These are phyloP conservation scores for Anoplophora glabripennis DNA, from an alignment of 1,140 invertebrate species.

Conservation along the genomic window DNA sequence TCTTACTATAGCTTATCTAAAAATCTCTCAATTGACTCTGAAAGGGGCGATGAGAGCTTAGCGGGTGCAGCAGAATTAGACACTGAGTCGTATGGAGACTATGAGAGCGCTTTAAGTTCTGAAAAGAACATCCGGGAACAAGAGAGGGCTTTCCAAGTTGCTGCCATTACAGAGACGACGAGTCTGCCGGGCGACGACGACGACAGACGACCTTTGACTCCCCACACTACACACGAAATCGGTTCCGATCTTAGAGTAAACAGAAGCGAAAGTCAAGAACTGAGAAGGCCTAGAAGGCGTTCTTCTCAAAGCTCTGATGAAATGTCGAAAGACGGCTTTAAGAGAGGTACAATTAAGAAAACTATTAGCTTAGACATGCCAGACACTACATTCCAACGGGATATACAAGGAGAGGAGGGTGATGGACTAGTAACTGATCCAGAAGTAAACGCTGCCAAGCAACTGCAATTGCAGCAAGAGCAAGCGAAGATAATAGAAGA, in stretches of 20 bases:
- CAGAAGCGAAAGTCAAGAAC: constrained; percentile 41
- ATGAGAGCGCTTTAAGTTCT: constrained; percentile 60
- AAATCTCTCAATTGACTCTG: constrained; percentile 44
- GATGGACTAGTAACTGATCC: constrained; percentile 50
- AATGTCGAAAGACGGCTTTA: constrained; percentile 45
- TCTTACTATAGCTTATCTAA: constrained; percentile 47
- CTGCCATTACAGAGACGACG: constrained; percentile 43
- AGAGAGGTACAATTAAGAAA: constrained; percentile 38
- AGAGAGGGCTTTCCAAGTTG: constrained; percentile 45
- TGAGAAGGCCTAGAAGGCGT: constrained; percentile 47
- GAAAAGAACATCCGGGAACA: constrained; percentile 47
- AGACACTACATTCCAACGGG: constrained; percentile 41
- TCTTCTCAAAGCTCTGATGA: constrained; percentile 52
- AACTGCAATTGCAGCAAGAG: constrained; percentile 35
- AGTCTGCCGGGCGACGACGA: constrained; percentile 40
- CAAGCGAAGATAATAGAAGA: constrained; percentile 34
- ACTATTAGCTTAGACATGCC: constrained; percentile 37
- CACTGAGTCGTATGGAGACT: constrained; percentile 51
- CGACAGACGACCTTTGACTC: constrained; percentile 36
- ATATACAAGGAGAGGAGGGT: constrained; percentile 54
- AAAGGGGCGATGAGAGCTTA: constrained; percentile 49
- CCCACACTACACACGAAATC: constrained; percentile 48
- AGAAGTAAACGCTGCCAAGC: constrained; percentile 34
- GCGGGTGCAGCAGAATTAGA: constrained; percentile 48
- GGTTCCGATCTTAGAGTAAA: constrained; percentile 50